A percentile compares a stretch with the other conserved stretches of the same genome.
Evolutionary conservation across 2,888 invertebrate genomes (phyloP).

Genomic region (Melinaea marsaeus): DNA sequence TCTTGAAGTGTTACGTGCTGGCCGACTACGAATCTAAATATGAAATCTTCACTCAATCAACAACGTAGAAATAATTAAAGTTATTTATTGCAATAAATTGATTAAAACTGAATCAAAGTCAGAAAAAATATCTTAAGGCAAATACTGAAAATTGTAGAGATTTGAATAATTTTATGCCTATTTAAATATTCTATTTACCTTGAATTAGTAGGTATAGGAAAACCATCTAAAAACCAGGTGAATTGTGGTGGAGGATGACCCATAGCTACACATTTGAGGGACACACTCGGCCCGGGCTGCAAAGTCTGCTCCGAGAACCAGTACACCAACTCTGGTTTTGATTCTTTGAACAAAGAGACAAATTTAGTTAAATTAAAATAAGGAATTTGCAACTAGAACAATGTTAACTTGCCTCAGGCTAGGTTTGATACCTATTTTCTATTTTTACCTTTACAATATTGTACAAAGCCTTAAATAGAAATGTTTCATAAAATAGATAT

Average conservation of each 20-base stretch:
- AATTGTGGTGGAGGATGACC: slow-evolving; percentile 96
- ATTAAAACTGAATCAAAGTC: too few relatives aligned
- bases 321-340: slow-evolving; percentile 92
- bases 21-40: slow-evolving; percentile 87
- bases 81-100: too few relatives aligned
- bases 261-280: slow-evolving; percentile 94
- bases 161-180: slow-evolving; percentile 6
- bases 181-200: slow-evolving; percentile 60
- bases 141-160: not conserved
- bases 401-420: too few relatives aligned
- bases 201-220: slow-evolving; percentile 86
- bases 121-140: slow-evolving; percentile 12
- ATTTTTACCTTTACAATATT: too few relatives aligned
- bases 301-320: slow-evolving; percentile 95
- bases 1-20: slow-evolving; percentile 95
- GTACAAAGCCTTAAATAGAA: too few relatives aligned
- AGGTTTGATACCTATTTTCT: too few relatives aligned
- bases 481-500: too few relatives aligned
- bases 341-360: slow-evolving; percentile 78
- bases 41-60: slow-evolving; percentile 6
- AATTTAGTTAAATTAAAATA: slow-evolving; percentile 2
- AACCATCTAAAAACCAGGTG: slow-evolving; percentile 93
- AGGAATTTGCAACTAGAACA: too few relatives aligned
- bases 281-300: slow-evolving; percentile 93
- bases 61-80: too few relatives aligned